Conservation (phyloP, 2,797 vertebrate species). For the Apogon hyalosoma region DNA sequence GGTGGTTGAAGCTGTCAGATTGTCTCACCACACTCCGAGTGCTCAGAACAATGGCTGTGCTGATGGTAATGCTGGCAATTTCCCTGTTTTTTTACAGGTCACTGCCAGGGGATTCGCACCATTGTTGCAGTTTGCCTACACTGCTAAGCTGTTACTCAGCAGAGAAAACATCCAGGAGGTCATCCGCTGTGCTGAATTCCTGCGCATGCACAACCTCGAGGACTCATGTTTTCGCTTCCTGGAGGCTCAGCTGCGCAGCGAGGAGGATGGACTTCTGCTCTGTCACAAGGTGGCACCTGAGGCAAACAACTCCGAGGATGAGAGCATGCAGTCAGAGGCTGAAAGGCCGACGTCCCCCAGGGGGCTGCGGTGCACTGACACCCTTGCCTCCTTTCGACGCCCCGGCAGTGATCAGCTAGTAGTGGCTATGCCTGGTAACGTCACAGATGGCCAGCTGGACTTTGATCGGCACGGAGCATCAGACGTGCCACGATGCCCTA, state of each 20-base stretch:
- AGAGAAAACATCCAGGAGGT: constrained; percentile 99
- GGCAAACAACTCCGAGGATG: constrained; percentile 89
- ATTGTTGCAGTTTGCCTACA: constrained; percentile 99
- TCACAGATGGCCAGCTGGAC: constrained; percentile 87
- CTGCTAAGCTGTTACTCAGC: constrained; percentile 99
- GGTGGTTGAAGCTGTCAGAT: constrained; percentile 80
- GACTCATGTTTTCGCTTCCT: constrained; percentile 99
- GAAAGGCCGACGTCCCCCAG: constrained; percentile 86
- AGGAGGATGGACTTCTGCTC: constrained; percentile 90
- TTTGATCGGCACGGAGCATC: constrained; percentile 86
- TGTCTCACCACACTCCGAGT: constrained; percentile 81
- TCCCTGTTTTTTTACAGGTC: constrained; percentile 92
- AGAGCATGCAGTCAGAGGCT: constrained; percentile 90
- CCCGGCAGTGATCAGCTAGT: constrained; percentile 85
- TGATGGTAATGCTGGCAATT: constrained; percentile 88
- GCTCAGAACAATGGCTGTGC: constrained; percentile 81
- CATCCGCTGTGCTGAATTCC: constrained; percentile 97
- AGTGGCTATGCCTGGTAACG: constrained; percentile 83
- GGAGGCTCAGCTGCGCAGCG: constrained; percentile 94
- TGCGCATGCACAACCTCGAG: constrained; percentile 99
- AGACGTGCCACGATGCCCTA: constrained; percentile 92
- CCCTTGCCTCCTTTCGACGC: constrained; percentile 83
- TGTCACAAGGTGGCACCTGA: constrained; percentile 89
- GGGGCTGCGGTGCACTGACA: constrained; percentile 82
- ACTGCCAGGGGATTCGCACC: constrained; percentile 98